These are phyloP conservation scores for Meiosimyza decipiens DNA, from an alignment of 2,888 invertebrate species.

Conservation along the genomic window DNA sequence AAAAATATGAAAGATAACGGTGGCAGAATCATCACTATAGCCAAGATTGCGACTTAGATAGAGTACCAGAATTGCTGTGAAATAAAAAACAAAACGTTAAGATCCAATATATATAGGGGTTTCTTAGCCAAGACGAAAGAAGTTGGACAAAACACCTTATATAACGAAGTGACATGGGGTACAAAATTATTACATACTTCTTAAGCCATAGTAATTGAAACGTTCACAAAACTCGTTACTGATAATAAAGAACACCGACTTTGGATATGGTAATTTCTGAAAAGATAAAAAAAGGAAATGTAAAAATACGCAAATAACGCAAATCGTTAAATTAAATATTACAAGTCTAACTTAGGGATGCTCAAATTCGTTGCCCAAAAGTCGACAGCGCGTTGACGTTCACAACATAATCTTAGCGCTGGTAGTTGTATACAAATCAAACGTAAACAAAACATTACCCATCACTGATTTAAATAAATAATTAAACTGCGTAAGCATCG, in stretches of 20 bases:
- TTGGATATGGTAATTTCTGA: constrained; percentile 71
- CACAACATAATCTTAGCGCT: too few relatives aligned
- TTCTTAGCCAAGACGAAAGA: neutral
- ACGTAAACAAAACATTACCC: too few relatives aligned
- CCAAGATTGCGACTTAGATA: constrained; percentile 76
- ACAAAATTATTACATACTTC: constrained; percentile 74
- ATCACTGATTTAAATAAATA: too few relatives aligned
- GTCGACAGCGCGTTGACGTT: too few relatives aligned
- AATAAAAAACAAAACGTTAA: neutral
- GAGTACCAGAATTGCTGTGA: constrained; percentile 79
- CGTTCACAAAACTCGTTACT: constrained; percentile 96
- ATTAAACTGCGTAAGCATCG: too few relatives aligned
- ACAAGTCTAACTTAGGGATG: too few relatives aligned
- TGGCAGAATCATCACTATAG: constrained; percentile 74
- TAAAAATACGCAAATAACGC: too few relatives aligned
- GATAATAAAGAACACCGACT: constrained; percentile 88
- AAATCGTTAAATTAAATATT: too few relatives aligned
- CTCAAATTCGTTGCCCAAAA: too few relatives aligned
- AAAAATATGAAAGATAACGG: constrained; percentile 80
- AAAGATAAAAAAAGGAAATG: constrained; percentile 8
- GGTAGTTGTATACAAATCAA: too few relatives aligned
- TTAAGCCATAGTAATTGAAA: constrained; percentile 94
- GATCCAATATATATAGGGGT: neutral
- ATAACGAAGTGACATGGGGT: too few relatives aligned
- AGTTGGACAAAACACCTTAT: too few relatives aligned